These are phyloP conservation scores for Tragelaphus strepsiceros DNA, from an alignment of 2,113 vertebrate species.

Conservation along the genomic window DNA sequence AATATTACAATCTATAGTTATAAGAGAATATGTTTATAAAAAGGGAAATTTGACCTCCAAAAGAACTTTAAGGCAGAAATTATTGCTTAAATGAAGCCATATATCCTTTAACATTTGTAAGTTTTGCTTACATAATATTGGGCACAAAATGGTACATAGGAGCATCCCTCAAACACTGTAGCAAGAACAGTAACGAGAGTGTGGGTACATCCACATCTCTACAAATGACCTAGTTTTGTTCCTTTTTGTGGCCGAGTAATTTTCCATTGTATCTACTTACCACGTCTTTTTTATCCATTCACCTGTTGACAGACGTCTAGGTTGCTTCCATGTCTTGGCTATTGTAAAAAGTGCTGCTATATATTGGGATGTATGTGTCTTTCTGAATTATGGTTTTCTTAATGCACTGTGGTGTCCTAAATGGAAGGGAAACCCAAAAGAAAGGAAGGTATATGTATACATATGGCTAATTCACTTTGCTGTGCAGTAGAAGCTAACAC, in stretches of 20 bases:
- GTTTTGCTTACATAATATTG: background rate
- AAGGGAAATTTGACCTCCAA: background rate
- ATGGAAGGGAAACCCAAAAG: background rate
- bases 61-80: background rate
- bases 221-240: background rate
- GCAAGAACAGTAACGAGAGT: background rate
- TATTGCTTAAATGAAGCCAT: conserved; percentile 9
- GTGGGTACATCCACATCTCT: background rate
- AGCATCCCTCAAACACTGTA: background rate
- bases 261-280: background rate
- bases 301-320: background rate
- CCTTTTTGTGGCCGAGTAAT: background rate
- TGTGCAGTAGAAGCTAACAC: background rate
- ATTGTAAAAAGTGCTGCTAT: background rate
- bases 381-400: background rate
- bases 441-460: background rate
- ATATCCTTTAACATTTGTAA: background rate
- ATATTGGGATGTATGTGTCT: background rate
- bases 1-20: background rate
- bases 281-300: background rate
- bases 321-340: background rate
- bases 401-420: background rate
- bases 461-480: background rate
- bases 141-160: background rate
- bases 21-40: conserved; percentile 17